These are phyloP conservation scores for Heliconius cydno DNA, from an alignment of 2,888 invertebrate genomes.

Conservation along the genomic window DNA sequence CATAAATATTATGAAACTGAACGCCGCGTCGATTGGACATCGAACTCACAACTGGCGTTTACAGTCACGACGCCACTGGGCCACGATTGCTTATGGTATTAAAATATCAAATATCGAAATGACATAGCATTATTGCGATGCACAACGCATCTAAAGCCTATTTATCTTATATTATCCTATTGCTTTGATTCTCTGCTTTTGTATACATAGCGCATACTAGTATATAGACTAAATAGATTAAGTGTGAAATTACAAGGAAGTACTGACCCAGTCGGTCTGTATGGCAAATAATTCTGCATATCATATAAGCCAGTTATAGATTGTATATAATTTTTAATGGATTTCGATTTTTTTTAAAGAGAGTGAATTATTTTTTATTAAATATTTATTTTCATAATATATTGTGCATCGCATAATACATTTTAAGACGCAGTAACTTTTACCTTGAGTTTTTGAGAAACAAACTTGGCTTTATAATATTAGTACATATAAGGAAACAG, in stretches of 20 bases:
- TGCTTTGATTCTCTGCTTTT: constrained; percentile 10
- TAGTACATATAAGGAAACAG: not conserved
- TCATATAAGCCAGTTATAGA: constrained; percentile 11
- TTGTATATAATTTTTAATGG: not conserved
- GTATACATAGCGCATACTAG: not conserved
- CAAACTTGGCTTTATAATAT: not conserved
- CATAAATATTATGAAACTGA: not conserved
- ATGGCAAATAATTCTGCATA: constrained; percentile 6
- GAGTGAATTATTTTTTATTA: too few relatives aligned
- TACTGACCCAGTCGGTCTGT: constrained; percentile 9
- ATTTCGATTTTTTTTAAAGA: not conserved
- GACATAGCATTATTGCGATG: not conserved
- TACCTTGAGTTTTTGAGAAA: not conserved
- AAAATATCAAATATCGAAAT: not conserved
- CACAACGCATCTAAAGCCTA: not conserved
- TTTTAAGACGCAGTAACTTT: not conserved
- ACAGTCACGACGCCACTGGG: too few relatives aligned
- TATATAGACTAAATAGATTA: constrained; percentile 13
- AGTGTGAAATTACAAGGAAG: constrained; percentile 28
- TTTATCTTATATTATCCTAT: constrained; percentile 2
- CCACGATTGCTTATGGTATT: not conserved
- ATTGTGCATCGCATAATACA: not conserved
- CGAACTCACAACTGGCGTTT: not conserved
- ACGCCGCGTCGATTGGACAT: not conserved
- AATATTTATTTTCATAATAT: not conserved